A percentile compares a stretch with the other conserved stretches of the same genome.
Evolutionary conservation across 2,797 vertebrate genomes (phyloP).

Genomic region (Myiotriccus ornatus): DNA sequence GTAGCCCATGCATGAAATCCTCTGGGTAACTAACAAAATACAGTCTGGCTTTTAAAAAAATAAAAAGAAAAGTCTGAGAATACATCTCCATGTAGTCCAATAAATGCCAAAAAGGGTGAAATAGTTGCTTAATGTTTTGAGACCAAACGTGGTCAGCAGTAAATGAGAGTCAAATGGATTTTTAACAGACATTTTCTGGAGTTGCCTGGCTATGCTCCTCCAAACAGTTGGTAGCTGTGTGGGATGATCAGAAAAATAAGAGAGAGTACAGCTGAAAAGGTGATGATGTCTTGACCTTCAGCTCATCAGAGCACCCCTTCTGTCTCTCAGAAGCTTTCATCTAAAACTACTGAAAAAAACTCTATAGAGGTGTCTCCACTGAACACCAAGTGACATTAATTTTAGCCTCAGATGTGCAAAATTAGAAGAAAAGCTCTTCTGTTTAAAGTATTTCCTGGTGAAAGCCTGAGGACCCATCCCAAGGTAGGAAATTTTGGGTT

Average conservation of each 20-base stretch:
- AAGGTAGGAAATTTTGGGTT: neutral
- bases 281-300: neutral
- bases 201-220: neutral
- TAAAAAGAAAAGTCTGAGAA: neutral
- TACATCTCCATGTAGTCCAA: neutral
- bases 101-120: conserved; percentile 37
- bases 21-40: conserved; percentile 42
- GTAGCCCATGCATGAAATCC: conserved; percentile 37
- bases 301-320: conserved; percentile 8
- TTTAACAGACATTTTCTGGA: conserved; percentile 31
- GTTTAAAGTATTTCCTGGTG: neutral
- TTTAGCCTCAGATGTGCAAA: neutral
- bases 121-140: conserved; percentile 43
- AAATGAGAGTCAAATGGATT: conserved; percentile 30
- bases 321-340: neutral
- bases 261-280: neutral
- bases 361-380: neutral
- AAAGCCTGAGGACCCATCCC: neutral
- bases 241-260: conserved; percentile 22
- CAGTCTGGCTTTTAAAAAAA: neutral
- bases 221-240: neutral
- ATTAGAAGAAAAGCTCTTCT: neutral
- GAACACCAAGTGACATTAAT: neutral
- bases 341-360: neutral
- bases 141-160: neutral